A percentile compares a stretch with the other conserved stretches of the same genome.
Evolutionary conservation across 92 coral and sea anemone genomes (phyloP).

Genomic region (Hydrozoanthus gracilis): DNA sequence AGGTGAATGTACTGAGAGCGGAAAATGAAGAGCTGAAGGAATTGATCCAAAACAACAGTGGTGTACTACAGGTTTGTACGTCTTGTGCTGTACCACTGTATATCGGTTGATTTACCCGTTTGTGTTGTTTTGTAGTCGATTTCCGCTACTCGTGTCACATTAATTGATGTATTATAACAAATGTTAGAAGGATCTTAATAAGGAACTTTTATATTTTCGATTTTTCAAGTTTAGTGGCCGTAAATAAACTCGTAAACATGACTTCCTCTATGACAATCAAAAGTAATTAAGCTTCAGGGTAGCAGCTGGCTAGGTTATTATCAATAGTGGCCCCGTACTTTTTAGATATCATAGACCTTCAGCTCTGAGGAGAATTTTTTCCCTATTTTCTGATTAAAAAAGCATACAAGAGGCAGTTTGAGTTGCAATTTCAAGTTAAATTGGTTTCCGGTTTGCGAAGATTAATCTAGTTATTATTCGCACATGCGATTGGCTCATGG

Average conservation of each 20-base stretch:
- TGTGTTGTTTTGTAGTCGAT: background rate
- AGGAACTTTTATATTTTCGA: background rate
- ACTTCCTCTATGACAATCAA: background rate
- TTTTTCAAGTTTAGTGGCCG: background rate
- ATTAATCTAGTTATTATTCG: background rate
- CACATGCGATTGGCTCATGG: background rate
- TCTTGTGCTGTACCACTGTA: background rate
- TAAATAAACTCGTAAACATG: background rate
- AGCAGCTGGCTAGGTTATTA: too few relatives aligned
- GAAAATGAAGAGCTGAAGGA: constrained; percentile 80
- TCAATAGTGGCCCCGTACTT: too few relatives aligned
- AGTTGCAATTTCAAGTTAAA: too few relatives aligned
- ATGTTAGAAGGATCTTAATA: background rate
- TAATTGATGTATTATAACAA: too few relatives aligned
- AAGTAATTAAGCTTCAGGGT: background rate
- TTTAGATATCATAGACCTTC: too few relatives aligned
- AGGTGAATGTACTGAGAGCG: constrained; percentile 44
- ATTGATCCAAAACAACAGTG: constrained; percentile 63
- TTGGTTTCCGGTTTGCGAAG: background rate
- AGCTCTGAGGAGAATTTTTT: too few relatives aligned
- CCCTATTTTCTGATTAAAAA: too few relatives aligned
- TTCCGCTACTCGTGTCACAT: background rate
- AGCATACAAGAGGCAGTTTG: too few relatives aligned
- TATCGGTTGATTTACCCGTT: background rate
- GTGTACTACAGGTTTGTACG: constrained; percentile 65